phyloP scores from a whole-genome alignment of 2,113 vertebrate species.

The Phrynosoma platyrhinos region DNA sequence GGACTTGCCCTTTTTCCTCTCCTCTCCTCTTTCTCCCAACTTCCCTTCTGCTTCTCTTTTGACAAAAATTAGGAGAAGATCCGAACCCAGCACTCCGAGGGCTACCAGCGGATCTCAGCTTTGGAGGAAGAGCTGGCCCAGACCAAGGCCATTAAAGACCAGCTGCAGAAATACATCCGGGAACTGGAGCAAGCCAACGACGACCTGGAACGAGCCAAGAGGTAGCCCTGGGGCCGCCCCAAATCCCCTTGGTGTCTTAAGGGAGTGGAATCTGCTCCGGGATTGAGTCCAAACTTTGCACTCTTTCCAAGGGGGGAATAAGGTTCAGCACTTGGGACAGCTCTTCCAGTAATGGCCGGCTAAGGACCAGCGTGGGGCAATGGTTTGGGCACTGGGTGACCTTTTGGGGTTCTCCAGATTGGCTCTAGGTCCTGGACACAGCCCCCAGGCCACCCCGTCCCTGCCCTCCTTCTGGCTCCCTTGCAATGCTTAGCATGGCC shows the following conservation, averaged over 20 bases:
- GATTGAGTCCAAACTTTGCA: no score
- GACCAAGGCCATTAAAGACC: conserved; percentile 90
- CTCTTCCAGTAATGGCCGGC: no score
- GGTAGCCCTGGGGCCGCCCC: conserved; percentile 72
- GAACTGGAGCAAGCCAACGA: conserved; percentile 96
- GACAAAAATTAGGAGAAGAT: conserved; percentile 86
- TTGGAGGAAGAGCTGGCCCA: conserved; percentile 90
- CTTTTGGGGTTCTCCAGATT: background rate
- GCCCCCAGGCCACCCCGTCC: background rate
- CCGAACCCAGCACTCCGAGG: conserved; percentile 88
- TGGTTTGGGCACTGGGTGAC: no score
- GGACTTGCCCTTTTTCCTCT: no score
- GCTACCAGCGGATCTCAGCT: conserved; percentile 87
- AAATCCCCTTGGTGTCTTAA: no score
- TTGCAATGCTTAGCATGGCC: no score
- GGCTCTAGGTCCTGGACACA: background rate
- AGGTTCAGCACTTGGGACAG: no score
- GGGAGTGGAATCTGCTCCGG: no score
- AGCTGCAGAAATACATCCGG: conserved; percentile 95
- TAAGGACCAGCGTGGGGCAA: no score
- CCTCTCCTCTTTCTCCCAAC: no score
- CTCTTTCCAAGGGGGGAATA: no score
- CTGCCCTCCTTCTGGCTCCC: background rate
- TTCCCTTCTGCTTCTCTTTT: no score
- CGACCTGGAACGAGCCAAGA: conserved; percentile 95